Conservation (phyloP, 2,113 vertebrate genomes). For the Megaceryle maxima region DNA sequence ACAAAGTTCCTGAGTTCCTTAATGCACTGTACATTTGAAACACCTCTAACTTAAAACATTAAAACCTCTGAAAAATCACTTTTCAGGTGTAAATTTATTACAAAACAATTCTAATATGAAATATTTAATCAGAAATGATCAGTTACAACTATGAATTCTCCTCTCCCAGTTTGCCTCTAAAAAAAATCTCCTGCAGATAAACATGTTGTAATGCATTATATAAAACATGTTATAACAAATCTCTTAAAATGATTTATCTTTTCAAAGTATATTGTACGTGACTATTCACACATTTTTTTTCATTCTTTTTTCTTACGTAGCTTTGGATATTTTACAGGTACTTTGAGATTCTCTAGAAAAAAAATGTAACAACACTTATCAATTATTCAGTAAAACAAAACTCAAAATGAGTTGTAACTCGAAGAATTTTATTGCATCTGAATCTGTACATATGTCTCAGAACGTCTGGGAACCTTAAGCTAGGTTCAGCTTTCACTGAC, state of each 20-base stretch:
- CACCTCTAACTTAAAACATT: not conserved
- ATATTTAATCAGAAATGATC: not conserved
- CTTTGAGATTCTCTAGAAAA: not conserved
- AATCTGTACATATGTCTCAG: not conserved
- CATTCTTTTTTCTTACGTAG: not conserved
- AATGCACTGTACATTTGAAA: not conserved
- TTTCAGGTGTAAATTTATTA: not conserved
- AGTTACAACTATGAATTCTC: not conserved
- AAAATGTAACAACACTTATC: rapidly evolving
- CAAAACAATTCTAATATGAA: not conserved
- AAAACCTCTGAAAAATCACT: not conserved
- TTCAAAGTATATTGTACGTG: not conserved
- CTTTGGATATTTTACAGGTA: not conserved
- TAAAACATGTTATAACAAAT: not conserved
- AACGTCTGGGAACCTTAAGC: not conserved
- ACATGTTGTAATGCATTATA: not conserved
- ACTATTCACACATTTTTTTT: not conserved
- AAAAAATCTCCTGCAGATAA: not conserved
- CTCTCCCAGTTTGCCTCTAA: not conserved
- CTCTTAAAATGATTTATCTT: not conserved
- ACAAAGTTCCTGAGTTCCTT: not conserved
- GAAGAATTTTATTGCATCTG: not conserved
- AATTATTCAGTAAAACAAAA: not conserved
- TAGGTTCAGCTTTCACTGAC: not conserved
- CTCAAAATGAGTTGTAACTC: not conserved